A percentile compares a stretch with the other conserved stretches of the same genome.
Evolutionary conservation across 2,888 invertebrate genomes (phyloP).

Genomic region (Bembecia ichneumoniformis): DNA sequence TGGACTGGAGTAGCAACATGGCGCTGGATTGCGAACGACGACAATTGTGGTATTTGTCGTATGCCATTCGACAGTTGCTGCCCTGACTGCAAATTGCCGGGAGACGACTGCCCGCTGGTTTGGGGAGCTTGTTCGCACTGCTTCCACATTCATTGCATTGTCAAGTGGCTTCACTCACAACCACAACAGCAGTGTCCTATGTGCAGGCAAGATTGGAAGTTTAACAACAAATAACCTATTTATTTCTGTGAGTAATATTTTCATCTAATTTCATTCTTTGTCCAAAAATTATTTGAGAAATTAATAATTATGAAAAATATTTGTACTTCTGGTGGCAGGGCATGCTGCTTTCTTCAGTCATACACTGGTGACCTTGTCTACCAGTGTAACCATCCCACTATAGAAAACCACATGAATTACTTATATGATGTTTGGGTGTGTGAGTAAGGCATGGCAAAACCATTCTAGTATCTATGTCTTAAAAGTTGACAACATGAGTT

Average conservation of each 20-base stretch:
- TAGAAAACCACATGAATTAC: too few species aligned
- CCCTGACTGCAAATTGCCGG: slow-evolving; percentile 96
- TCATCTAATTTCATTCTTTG: not conserved
- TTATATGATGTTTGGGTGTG: too few species aligned
- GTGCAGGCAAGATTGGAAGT: slow-evolving; percentile 99
- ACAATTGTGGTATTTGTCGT: slow-evolving; percentile 98
- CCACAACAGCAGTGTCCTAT: slow-evolving; percentile 93
- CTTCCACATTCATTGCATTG: slow-evolving; percentile 99
- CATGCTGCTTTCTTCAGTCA: too few species aligned
- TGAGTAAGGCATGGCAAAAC: too few species aligned
- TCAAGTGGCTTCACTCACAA: slow-evolving; percentile 98
- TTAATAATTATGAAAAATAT: too few species aligned
- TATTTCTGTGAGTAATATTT: not conserved
- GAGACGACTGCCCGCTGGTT: slow-evolving; percentile 97
- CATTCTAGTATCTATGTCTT: too few species aligned
- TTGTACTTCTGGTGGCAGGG: too few species aligned
- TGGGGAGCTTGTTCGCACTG: slow-evolving; percentile 99
- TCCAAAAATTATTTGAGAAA: not conserved
- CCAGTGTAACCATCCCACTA: too few species aligned
- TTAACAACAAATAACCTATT: slow-evolving; percentile 79
- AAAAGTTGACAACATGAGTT: too few species aligned
- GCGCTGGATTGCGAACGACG: slow-evolving; percentile 99
- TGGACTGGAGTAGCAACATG: slow-evolving; percentile 98
- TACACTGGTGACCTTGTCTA: too few species aligned
- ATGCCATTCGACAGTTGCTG: slow-evolving; percentile 99